phyloP scores from a whole-genome alignment of 2,888 invertebrate species.

The Oeneis ivallda region DNA sequence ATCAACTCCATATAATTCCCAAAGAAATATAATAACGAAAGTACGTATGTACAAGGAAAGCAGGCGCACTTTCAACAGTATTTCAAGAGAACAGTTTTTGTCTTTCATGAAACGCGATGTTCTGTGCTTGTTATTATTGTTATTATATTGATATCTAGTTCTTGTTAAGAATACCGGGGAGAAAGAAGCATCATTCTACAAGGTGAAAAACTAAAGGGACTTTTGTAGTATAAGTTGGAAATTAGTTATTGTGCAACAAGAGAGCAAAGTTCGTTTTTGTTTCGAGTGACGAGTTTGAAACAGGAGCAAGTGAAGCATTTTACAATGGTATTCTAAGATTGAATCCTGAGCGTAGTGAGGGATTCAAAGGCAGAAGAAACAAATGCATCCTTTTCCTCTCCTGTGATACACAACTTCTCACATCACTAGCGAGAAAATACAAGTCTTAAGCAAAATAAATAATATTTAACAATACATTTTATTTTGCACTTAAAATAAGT shows the following conservation, averaged over 20 bases:
- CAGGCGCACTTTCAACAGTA: conserved; percentile 40
- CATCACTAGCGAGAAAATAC: neutral
- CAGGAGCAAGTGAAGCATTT: no score
- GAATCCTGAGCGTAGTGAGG: no score
- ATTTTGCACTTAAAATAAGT: no score
- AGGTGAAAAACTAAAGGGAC: conserved; percentile 8
- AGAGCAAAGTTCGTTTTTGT: no score
- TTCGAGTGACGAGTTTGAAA: no score
- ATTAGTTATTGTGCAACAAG: neutral
- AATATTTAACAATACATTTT: no score
- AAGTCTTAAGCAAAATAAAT: no score
- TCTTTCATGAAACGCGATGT: conserved; percentile 38
- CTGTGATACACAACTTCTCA: neutral
- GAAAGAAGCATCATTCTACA: conserved; percentile 16
- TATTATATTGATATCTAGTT: conserved; percentile 41
- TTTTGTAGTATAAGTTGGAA: conserved; percentile 4
- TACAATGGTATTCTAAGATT: no score
- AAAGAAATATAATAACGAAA: conserved; percentile 39
- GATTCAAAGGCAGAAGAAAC: no score
- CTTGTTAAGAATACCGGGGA: conserved; percentile 21
- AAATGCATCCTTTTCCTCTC: no score
- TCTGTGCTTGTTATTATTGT: no score
- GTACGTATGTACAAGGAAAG: conserved; percentile 39
- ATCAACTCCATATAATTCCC: conserved; percentile 36
- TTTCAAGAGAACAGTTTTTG: conserved; percentile 43